Evolutionary conservation across 2,888 invertebrate genomes (phyloP).

Genomic region (Zygogramma bicolorata): DNA sequence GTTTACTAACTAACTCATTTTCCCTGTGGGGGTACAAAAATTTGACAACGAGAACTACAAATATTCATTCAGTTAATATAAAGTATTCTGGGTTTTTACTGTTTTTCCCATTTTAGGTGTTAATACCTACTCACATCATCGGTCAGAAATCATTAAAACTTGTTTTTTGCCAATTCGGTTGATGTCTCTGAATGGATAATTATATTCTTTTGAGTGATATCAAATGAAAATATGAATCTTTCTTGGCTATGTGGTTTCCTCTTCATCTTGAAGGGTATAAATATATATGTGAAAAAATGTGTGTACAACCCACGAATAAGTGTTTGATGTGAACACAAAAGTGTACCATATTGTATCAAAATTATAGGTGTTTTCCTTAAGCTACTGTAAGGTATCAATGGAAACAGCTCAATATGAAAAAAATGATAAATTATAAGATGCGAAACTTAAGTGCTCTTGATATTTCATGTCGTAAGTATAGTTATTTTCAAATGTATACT

Average conservation of each 20-base stretch:
- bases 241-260: not conserved
- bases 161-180: no score
- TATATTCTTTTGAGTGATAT: not conserved
- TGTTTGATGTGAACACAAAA: not conserved
- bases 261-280: not conserved
- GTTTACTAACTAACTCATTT: no score
- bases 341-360: constrained; percentile 59
- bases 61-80: no score
- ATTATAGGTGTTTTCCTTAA: constrained; percentile 59
- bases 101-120: no score
- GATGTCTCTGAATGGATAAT: no score
- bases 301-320: not conserved
- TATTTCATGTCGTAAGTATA: constrained; percentile 66
- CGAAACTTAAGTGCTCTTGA: constrained; percentile 69
- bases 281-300: constrained; percentile 3
- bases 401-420: constrained; percentile 65
- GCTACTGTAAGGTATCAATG: constrained; percentile 57
- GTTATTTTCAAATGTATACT: constrained; percentile 68
- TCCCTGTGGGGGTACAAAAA: no score
- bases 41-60: no score
- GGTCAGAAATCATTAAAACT: no score
- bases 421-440: constrained; percentile 62
- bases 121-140: no score
- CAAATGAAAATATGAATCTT: not conserved
- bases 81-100: no score